Percentiles rank a stretch among this genome's conserved stretches.
These are phyloP conservation scores for Eidolon dupreanum DNA, from an alignment of 2,797 vertebrate genomes.

Conservation along the genomic window DNA sequence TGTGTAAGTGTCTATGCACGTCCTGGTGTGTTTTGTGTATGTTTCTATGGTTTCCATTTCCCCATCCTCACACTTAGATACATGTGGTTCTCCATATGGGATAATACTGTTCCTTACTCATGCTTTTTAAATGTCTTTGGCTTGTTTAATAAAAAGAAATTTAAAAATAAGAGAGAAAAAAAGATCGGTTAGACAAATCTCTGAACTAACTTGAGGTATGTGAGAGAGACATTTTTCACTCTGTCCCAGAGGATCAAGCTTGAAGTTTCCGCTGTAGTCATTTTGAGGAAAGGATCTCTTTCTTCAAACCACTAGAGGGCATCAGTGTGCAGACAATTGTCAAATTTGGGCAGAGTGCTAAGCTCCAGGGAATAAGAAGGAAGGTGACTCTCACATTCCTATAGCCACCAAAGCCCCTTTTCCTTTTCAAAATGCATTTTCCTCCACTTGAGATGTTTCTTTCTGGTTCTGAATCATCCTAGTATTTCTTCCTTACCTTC, in stretches of 20 bases:
- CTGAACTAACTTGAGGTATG: background rate
- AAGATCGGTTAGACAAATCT: background rate
- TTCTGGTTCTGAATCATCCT: background rate
- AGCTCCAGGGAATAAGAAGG: constrained; percentile 25
- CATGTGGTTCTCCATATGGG: background rate
- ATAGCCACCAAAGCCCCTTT: background rate
- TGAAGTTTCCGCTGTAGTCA: background rate
- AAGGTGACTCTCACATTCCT: background rate
- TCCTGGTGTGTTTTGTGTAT: background rate
- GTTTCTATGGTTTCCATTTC: background rate
- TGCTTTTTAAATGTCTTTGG: constrained; percentile 26
- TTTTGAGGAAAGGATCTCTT: background rate
- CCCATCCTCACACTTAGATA: background rate
- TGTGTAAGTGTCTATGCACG: background rate
- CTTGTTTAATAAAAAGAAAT: background rate
- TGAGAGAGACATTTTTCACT: background rate
- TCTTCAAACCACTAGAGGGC: constrained; percentile 73
- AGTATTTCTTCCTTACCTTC: background rate
- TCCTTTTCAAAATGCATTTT: background rate
- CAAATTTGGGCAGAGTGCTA: background rate
- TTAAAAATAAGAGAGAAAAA: background rate
- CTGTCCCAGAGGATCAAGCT: background rate
- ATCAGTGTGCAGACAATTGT: constrained; percentile 63
- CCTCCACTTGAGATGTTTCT: background rate
- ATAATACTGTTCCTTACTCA: background rate